Conservation (phyloP, 2,888 invertebrate genomes). For the Phanerotoma sp. region DNA sequence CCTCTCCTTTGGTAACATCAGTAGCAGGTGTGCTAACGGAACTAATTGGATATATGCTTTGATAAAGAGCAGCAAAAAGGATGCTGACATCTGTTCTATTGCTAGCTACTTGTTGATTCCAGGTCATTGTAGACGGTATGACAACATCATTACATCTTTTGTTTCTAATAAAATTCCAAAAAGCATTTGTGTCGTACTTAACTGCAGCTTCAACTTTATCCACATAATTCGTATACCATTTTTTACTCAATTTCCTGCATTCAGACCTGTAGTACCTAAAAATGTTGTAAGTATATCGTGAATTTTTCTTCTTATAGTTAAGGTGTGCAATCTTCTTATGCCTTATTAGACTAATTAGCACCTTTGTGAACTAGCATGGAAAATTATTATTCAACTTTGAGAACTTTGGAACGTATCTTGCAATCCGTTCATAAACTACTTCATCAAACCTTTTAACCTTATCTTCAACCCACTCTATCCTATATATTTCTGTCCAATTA, state of each 20-base stretch:
- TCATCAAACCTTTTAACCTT: background rate
- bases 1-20: background rate
- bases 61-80: background rate
- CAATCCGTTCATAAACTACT: background rate
- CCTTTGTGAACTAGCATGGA: background rate
- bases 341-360: background rate
- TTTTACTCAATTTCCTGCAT: background rate
- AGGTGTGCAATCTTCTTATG: background rate
- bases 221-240: background rate
- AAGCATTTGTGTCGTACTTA: background rate
- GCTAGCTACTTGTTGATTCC: background rate
- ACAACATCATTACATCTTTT: background rate
- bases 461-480: background rate
- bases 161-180: background rate
- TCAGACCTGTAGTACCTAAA: background rate
- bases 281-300: background rate
- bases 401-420: background rate
- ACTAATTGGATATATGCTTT: background rate
- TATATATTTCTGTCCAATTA: constrained; percentile 1
- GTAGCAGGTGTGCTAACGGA: background rate
- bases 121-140: constrained; percentile 1
- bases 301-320: background rate
- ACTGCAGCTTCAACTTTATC: background rate
- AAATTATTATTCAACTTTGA: background rate
- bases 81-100: background rate